Percentiles rank a stretch among this genome's conserved stretches.
phyloP scores from a whole-genome alignment of 1,140 invertebrate genomes.

The Lysiphlebus fabarum region DNA sequence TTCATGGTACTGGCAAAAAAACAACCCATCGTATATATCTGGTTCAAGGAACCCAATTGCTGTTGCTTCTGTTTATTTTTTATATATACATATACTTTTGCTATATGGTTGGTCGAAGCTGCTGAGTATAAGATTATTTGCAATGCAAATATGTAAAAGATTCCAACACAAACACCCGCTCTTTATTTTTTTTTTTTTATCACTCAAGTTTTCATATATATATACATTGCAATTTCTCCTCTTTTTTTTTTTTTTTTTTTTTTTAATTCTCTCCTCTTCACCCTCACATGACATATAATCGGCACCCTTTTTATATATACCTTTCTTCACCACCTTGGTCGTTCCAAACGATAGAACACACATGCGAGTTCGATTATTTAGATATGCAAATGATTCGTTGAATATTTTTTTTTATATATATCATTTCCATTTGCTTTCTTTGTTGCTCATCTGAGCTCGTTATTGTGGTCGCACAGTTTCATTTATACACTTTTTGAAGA shows the following conservation, averaged over 20 bases:
- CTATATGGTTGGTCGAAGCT: too few species aligned
- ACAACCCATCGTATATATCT: conserved; percentile 54
- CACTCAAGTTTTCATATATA: conserved; percentile 15
- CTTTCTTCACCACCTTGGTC: conserved; percentile 14
- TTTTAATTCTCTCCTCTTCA: too few species aligned
- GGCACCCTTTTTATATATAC: background rate
- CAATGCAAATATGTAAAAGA: conserved; percentile 49
- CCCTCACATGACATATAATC: conserved; percentile 8
- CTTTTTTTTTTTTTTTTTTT: too few species aligned
- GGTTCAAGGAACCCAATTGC: conserved; percentile 53
- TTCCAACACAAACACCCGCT: conserved; percentile 43
- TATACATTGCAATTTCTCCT: conserved; percentile 32
- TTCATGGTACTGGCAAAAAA: conserved; percentile 46
- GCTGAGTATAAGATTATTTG: conserved; percentile 47
- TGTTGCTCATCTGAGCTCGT: too few species aligned
- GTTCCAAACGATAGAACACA: conserved; percentile 35
- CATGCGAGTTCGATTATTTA: conserved; percentile 52
- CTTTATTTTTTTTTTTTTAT: conserved; percentile 39
- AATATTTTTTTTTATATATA: conserved; percentile 25
- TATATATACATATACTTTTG: too few species aligned
- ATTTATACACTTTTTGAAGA: too few species aligned
- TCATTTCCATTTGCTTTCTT: background rate
- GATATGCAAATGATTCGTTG: conserved; percentile 49
- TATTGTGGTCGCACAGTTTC: too few species aligned
- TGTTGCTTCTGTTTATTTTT: conserved; percentile 5